Percentiles rank a stretch among this genome's conserved stretches.
These are phyloP conservation scores for Solen grandis DNA, from an alignment of 1,140 invertebrate genomes.

Conservation along the genomic window DNA sequence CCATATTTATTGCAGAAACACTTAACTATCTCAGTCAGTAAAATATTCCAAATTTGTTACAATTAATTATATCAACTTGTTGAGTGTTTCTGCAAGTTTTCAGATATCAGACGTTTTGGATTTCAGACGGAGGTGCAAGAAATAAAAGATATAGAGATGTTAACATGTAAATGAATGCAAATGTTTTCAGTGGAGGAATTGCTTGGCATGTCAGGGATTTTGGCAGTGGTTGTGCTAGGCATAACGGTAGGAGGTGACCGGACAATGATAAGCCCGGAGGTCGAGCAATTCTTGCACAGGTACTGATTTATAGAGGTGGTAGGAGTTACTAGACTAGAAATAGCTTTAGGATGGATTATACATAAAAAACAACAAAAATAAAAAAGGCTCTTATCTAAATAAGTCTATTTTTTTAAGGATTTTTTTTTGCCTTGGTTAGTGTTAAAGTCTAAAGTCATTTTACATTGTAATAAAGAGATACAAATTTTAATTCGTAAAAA, in stretches of 20 bases:
- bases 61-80: background rate
- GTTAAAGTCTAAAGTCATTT: too few relatives aligned
- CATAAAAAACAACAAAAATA: too few relatives aligned
- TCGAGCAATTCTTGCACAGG: constrained; percentile 80
- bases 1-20: background rate
- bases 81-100: background rate
- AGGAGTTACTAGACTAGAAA: too few relatives aligned
- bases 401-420: too few relatives aligned
- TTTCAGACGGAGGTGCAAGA: background rate
- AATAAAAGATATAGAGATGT: too few relatives aligned
- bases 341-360: too few relatives aligned
- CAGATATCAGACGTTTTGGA: background rate
- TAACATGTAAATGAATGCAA: too few relatives aligned
- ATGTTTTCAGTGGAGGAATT: constrained; percentile 77
- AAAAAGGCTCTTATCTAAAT: too few relatives aligned
- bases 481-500: too few relatives aligned
- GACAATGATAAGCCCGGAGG: constrained; percentile 81
- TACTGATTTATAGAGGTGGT: constrained; percentile 63
- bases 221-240: constrained; percentile 81
- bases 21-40: background rate
- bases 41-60: background rate
- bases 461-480: too few relatives aligned
- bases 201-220: constrained; percentile 80
- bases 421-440: too few relatives aligned
- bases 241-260: constrained; percentile 78